Conservation (phyloP, 2,888 invertebrate genomes). For the Eupelmus urozonus region DNA sequence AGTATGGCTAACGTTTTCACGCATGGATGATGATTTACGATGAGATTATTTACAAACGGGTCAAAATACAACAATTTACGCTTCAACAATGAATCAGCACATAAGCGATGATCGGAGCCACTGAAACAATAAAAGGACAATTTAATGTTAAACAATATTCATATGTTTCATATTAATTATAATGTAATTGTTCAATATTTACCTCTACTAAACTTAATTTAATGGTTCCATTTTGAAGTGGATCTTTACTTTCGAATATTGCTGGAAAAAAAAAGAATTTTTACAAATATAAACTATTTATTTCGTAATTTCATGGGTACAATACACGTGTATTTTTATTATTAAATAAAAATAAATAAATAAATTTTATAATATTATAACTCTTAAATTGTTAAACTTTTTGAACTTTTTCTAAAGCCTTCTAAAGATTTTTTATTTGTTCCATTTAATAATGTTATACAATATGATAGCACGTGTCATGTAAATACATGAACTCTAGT, state of each 20-base stretch:
- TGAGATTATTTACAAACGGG: conserved; percentile 72
- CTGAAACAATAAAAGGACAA: conserved; percentile 79
- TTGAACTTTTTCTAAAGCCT: too few relatives aligned
- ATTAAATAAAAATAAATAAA: too few relatives aligned
- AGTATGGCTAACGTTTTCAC: conserved; percentile 72
- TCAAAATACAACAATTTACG: conserved; percentile 64
- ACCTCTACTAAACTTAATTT: conserved; percentile 90
- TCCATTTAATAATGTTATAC: too few relatives aligned
- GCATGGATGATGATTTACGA: conserved; percentile 61
- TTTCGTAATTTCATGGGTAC: not conserved
- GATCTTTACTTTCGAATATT: conserved; percentile 87
- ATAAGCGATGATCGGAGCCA: conserved; percentile 87
- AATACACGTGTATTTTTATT: too few relatives aligned
- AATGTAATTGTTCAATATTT: conserved; percentile 68
- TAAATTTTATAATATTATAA: not conserved
- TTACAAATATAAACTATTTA: not conserved
- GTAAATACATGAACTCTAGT: not conserved
- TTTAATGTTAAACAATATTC: not conserved
- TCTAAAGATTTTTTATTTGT: too few relatives aligned
- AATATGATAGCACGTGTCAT: too few relatives aligned
- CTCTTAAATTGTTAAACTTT: not conserved
- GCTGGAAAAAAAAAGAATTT: conserved; percentile 77
- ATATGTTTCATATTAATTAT: not conserved
- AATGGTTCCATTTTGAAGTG: conserved; percentile 88
- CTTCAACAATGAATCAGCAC: conserved; percentile 78